phyloP scores from a whole-genome alignment of 2,888 invertebrate species.

The Silvanus unidentatus region DNA sequence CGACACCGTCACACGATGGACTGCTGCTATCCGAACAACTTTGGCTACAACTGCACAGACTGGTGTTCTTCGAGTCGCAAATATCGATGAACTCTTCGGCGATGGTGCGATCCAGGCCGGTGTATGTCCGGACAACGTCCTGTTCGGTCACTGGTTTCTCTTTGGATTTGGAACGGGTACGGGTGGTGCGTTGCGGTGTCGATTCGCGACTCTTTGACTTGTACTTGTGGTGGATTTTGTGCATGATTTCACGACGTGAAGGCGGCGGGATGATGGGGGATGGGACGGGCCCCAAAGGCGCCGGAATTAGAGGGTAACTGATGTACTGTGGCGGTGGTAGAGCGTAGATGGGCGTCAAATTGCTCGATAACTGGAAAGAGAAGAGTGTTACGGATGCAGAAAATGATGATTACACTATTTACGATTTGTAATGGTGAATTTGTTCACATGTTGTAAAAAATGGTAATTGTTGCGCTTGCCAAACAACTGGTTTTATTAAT shows the following conservation, averaged over 20 bases:
- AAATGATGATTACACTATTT: too few species aligned
- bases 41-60: conserved; percentile 34
- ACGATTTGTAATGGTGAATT: too few species aligned
- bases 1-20: conserved; percentile 13
- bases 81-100: conserved; percentile 61
- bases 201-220: conserved; percentile 23
- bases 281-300: conserved; percentile 40
- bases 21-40: conserved; percentile 22
- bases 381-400: conserved; percentile 1
- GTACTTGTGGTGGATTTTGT: conserved; percentile 19
- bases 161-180: conserved; percentile 28
- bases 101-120: conserved; percentile 57
- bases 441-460: too few species aligned
- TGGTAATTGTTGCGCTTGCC: too few species aligned
- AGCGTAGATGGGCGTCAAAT: conserved; percentile 34
- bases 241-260: conserved; percentile 16
- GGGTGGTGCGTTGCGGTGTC: conserved; percentile 17
- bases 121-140: conserved; percentile 56
- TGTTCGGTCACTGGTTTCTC: conserved; percentile 43
- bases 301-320: conserved; percentile 40
- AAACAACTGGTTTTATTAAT: too few species aligned
- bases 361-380: conserved; percentile 32
- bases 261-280: conserved; percentile 38
- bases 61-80: conserved; percentile 52
- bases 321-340: conserved; percentile 32